These are phyloP conservation scores for Ceratothoa steindachneri DNA, from an alignment of 2,888 invertebrate species.

Conservation along the genomic window DNA sequence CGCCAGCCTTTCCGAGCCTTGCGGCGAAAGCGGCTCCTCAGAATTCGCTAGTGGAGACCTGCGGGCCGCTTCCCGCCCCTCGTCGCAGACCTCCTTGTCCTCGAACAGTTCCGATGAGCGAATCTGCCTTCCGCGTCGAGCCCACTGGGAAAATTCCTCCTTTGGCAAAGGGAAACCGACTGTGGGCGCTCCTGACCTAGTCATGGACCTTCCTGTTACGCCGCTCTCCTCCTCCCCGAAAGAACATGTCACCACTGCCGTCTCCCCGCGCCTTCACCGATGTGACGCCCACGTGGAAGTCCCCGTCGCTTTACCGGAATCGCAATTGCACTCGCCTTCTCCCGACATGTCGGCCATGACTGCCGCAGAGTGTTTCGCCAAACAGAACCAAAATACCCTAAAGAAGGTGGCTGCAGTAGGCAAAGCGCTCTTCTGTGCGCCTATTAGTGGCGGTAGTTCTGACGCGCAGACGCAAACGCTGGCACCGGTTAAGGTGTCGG, in stretches of 20 bases:
- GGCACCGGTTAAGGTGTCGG: conserved; percentile 44
- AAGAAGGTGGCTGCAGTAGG: conserved; percentile 61
- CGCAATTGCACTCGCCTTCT: conserved; percentile 54
- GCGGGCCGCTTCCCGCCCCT: conserved; percentile 3
- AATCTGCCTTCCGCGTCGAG: conserved; percentile 31
- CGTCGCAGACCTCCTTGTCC: conserved; percentile 41
- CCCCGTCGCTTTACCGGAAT: conserved; percentile 52
- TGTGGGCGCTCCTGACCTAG: conserved; percentile 46
- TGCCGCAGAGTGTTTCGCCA: conserved; percentile 72
- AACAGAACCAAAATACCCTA: conserved; percentile 71
- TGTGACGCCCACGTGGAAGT: neutral
- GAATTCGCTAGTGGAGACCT: neutral
- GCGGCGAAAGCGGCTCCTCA: neutral
- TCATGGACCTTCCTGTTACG: conserved; percentile 48
- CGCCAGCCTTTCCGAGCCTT: conserved; percentile 4
- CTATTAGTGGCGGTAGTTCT: conserved; percentile 39
- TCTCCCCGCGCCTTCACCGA: conserved; percentile 28
- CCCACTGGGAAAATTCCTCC: conserved; percentile 28
- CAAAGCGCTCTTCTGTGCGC: conserved; percentile 18
- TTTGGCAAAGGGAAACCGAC: conserved; percentile 19
- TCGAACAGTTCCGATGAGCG: conserved; percentile 43
- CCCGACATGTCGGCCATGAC: conserved; percentile 62
- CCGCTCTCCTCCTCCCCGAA: conserved; percentile 44
- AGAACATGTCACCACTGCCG: conserved; percentile 28
- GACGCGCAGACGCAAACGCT: conserved; percentile 50